Evolutionary conservation across 2,113 vertebrate genomes (phyloP).

Genomic region (Lepidothrix coronata): DNA sequence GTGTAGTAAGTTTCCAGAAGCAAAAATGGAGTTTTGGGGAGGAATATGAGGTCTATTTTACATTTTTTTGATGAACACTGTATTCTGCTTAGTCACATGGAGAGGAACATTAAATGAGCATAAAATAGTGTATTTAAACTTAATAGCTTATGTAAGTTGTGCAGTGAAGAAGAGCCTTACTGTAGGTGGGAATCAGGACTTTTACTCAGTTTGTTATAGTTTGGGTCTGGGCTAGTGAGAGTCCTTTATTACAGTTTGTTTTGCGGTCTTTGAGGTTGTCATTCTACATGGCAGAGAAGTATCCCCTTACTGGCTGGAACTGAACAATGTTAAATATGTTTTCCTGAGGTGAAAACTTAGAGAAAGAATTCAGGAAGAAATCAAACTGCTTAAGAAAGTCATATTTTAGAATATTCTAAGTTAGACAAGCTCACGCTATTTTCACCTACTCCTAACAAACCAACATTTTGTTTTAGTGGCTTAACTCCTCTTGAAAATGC

Average conservation of each 20-base stretch:
- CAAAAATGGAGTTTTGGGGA: neutral
- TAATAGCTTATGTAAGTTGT: neutral
- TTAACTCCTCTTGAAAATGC: neutral
- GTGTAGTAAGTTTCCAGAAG: neutral
- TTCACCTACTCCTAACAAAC: neutral
- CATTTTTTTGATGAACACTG: neutral
- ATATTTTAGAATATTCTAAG: neutral
- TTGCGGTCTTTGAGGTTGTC: neutral
- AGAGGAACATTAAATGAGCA: neutral
- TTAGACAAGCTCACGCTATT: neutral
- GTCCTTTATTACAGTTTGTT: neutral
- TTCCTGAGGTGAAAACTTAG: neutral
- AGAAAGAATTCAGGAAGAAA: neutral
- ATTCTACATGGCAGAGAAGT: neutral
- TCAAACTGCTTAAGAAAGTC: neutral
- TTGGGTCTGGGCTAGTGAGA: neutral
- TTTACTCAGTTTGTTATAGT: neutral
- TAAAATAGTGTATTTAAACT: neutral
- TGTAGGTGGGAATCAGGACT: neutral
- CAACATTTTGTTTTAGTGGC: neutral
- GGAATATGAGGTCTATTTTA: neutral
- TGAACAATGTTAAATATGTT: neutral
- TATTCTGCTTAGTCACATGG: neutral
- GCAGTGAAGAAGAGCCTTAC: neutral
- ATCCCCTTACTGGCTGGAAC: neutral